These are phyloP conservation scores for Styela plicata DNA, from an alignment of 23 tunicate genomes.

Conservation along the genomic window DNA sequence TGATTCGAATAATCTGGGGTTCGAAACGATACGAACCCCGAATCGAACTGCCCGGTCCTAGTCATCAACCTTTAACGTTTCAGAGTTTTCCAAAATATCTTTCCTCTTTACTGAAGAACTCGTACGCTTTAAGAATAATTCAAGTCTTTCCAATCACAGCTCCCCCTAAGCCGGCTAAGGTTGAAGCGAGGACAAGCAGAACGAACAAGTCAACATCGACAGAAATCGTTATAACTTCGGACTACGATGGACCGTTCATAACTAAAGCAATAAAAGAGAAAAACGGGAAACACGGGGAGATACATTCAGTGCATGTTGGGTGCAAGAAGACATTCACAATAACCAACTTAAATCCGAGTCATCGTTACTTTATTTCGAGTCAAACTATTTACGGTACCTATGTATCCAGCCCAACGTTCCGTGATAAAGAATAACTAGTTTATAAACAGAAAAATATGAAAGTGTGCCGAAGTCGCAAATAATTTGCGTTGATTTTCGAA, in stretches of 20 bases:
- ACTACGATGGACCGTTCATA: background rate
- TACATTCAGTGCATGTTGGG: background rate
- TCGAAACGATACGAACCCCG: no score
- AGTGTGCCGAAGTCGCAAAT: no score
- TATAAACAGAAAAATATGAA: no score
- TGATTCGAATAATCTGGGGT: no score
- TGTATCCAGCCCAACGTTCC: background rate
- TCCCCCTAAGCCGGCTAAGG: background rate
- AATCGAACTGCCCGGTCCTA: no score
- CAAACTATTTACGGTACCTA: background rate
- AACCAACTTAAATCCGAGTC: background rate
- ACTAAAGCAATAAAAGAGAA: background rate
- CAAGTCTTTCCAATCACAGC: no score
- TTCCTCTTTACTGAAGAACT: no score
- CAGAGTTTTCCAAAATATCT: no score
- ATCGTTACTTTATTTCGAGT: background rate
- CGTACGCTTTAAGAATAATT: no score
- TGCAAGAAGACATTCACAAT: background rate
- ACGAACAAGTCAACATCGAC: background rate
- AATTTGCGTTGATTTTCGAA: no score
- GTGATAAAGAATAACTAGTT: no score
- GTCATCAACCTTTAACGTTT: no score
- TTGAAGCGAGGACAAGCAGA: background rate
- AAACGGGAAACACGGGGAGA: background rate
- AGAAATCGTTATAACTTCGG: background rate